These are phyloP conservation scores for Cyphomyrus discorhynchus DNA, from an alignment of 2,113 vertebrate genomes.

Conservation along the genomic window DNA sequence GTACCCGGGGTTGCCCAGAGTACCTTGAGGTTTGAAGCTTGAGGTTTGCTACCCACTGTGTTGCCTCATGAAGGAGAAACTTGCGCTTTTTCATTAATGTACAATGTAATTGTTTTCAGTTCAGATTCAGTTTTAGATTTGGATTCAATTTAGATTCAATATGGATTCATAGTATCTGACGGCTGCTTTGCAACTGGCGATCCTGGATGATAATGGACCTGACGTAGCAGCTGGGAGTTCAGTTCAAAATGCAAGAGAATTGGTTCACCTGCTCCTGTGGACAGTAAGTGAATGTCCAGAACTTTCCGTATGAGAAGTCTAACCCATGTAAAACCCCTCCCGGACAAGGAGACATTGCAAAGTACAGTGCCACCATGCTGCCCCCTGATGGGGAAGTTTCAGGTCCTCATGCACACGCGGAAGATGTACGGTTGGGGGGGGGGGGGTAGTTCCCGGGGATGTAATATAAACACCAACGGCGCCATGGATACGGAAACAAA, in stretches of 20 bases:
- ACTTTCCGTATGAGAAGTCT: not conserved
- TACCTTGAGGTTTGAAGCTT: not conserved
- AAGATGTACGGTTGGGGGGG: slow-evolving; percentile 12
- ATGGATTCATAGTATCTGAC: not conserved
- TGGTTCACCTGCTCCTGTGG: not conserved
- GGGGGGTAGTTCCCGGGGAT: slow-evolving; percentile 7
- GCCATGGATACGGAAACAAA: slow-evolving; percentile 30
- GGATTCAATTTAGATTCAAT: not conserved
- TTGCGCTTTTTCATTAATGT: not conserved
- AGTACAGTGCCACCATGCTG: not conserved
- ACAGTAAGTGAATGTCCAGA: not conserved
- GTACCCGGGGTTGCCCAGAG: not conserved
- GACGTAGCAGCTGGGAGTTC: not conserved
- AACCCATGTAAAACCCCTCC: not conserved
- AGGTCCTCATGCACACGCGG: not conserved
- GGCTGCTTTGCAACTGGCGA: not conserved
- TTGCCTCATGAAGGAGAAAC: not conserved
- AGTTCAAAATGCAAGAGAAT: not conserved
- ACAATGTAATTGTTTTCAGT: not conserved
- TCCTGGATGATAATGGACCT: not conserved
- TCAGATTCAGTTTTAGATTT: not conserved
- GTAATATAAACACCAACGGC: slow-evolving; percentile 26
- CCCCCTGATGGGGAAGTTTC: not conserved
- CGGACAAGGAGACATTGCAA: not conserved
- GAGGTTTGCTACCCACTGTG: not conserved